Base-by-base conservation (phyloP, 2,888 invertebrate species). In the Lypha dubia region DNA sequence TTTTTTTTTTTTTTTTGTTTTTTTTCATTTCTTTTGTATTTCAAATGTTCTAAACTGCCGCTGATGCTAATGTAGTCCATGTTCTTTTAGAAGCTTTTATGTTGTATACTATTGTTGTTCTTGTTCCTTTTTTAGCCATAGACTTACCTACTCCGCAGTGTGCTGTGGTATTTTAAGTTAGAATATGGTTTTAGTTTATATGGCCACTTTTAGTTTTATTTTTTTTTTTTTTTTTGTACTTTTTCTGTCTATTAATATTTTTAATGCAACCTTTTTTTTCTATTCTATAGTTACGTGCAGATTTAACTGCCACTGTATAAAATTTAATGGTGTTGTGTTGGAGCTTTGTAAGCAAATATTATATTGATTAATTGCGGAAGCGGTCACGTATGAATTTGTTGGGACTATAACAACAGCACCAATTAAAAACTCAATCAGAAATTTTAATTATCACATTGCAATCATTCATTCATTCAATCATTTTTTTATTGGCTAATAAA, bases 1-100 rank as follows among this genome's bases (percentile, higher is more conserved):
- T 5, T 51, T 53, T 24, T 70, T 0, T 41, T 13, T 56, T 58
- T 49, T 65, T 75, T 68, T 74, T n/a, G n/a, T 80, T 65, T 38
- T 5, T 51, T 53, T 24, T 70, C 1, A 32, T 13, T 56, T 58
- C 58, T 65, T 75, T 68, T 74, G 53, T 77, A 41, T 53, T 70
- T 63, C 44, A 77, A 79, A 73, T 67, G 60, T 68, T 79, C 79
- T 83, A 74, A 86, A 79, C 70, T 56, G 88, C 87, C 88, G 84
- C 77, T 58, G 53, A 75, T 84, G 75, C 81, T 79, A 63, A 75
- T 84, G 82, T 76, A 75, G 81, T 79, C 58, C 79, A 83, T 73
- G 79, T 83, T 83, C 46, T 79, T 74, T 79, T 74, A 62, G 56
- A 73, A 67, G 46, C 60, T 68, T 79, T 83, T 51, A 28, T 51